Conservation (phyloP, 2,888 invertebrate species). For the Aporophyla nigra region DNA sequence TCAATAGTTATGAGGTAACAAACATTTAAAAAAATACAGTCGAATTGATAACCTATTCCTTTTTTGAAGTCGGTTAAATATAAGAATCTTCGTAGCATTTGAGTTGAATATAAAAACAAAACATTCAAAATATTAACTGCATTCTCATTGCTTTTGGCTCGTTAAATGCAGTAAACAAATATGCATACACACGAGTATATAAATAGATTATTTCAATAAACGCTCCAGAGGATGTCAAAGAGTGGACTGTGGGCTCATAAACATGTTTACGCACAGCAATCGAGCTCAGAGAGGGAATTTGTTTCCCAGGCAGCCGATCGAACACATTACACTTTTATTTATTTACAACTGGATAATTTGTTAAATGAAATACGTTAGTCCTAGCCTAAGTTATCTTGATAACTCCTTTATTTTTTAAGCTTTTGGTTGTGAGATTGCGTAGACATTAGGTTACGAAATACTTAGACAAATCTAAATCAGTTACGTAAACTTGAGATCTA, state of each 20-base stretch:
- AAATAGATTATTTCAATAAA: slow-evolving; percentile 69
- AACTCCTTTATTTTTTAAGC: not conserved
- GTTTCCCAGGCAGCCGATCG: slow-evolving; percentile 63
- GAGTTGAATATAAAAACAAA: too few species aligned
- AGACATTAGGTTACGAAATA: slow-evolving; percentile 7
- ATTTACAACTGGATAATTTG: slow-evolving; percentile 29
- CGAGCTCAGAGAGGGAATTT: slow-evolving; percentile 56
- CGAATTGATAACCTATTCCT: too few species aligned
- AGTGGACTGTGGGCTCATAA: slow-evolving; percentile 66
- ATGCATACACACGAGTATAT: slow-evolving; percentile 62
- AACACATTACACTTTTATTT: slow-evolving; percentile 61
- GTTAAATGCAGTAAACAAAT: slow-evolving; percentile 51
- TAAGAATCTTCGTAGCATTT: too few species aligned
- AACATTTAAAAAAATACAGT: too few species aligned
- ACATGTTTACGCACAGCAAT: slow-evolving; percentile 67
- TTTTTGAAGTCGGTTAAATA: too few species aligned
- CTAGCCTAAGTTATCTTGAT: not conserved
- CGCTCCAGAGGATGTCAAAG: slow-evolving; percentile 69
- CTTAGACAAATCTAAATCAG: slow-evolving; percentile 1
- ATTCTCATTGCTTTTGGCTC: slow-evolving; percentile 32
- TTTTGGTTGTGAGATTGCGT: not conserved
- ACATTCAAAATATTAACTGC: slow-evolving; percentile 7
- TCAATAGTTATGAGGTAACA: too few species aligned
- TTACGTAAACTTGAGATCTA: slow-evolving; percentile 11
- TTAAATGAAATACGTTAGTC: not conserved